Evolutionary conservation across 1,140 invertebrate species (phyloP), one percentile per base, ranked within the genome.

Genomic region (Venturia canescens): DNA sequence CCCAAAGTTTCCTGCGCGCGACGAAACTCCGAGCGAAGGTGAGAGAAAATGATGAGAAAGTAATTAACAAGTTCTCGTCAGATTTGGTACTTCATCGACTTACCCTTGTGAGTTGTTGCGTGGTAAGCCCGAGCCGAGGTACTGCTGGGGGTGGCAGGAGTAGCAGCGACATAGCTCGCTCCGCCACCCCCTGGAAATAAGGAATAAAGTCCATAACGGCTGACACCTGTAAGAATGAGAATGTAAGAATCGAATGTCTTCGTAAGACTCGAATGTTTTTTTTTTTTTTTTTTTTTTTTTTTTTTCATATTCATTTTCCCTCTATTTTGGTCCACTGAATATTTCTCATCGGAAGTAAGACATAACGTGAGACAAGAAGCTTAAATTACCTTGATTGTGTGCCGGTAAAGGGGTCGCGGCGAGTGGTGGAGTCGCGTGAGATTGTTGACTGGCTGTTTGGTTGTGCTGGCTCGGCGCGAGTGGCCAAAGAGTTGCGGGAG

Each of bases 161-260:
- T 91, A 77, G 92, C 90, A 44, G 91, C 92, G 80, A 91, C 89
- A 63, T 91, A 88, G 83, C 90, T 88, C 74, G 90, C 89, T 82
- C 88, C 90, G 81, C 87, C 88, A 88, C 89, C 88, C 82, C 93
- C 92, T 69, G 93, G 92, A 89, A 94, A 93, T 85, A 93, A 90
- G 80, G 93, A 93, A 83, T 94, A 94, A 80, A 94, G 90, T 74
- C 93, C 93, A 86, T 93, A 93, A 86, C 93, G 92, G 83, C 89
- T 91, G 80, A 92, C 91, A 87, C 92, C 93, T 93, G 88, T 79
- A 92, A 92, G 80, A 87, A 79, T 83, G 78, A n/a, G n/a, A n/a
- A n/a, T n/a, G n/a, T n/a, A n/a, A n/a, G n/a, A 85, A 83, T 70
- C 29, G 3, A 53, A 3, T 3, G 9, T 21, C 7, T 16, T 80